Conservation (phyloP, 2,797 vertebrate genomes). For the Bovichtus variegatus region DNA sequence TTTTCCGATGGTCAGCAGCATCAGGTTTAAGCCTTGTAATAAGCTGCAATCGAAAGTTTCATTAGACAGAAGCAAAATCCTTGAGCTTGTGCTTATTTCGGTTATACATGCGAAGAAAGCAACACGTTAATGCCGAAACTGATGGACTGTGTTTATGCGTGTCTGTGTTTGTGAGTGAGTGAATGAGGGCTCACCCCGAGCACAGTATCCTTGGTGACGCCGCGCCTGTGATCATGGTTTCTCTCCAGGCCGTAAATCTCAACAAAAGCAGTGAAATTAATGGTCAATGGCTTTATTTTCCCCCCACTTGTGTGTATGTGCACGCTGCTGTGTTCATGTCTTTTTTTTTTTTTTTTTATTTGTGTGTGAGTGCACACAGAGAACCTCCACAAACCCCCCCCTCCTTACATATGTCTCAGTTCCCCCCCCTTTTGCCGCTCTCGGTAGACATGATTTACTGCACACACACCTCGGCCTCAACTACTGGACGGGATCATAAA, state of each 20-base stretch:
- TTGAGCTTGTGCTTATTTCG: background rate
- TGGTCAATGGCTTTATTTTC: slow-evolving; percentile 58
- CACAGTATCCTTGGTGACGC: slow-evolving; percentile 53
- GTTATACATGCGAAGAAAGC: background rate
- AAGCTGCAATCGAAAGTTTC: background rate
- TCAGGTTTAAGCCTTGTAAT: background rate
- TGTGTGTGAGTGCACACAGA: slow-evolving; percentile 30
- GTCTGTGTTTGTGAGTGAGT: slow-evolving; percentile 6
- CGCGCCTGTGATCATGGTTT: slow-evolving; percentile 60
- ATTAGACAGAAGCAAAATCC: background rate
- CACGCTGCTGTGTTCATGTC: background rate
- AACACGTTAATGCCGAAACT: no score
- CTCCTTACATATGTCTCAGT: slow-evolving; percentile 41
- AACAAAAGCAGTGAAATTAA: slow-evolving; percentile 73
- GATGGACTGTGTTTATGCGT: slow-evolving; percentile 6
- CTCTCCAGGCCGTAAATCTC: slow-evolving; percentile 60
- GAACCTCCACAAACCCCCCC: slow-evolving; percentile 7
- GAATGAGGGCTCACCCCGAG: slow-evolving; percentile 21
- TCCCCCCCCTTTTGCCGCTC: slow-evolving; percentile 43
- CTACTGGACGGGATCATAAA: slow-evolving; percentile 71
- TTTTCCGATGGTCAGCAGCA: background rate
- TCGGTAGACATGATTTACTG: slow-evolving; percentile 67
- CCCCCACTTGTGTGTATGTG: slow-evolving; percentile 2
- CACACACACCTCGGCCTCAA: slow-evolving; percentile 42
- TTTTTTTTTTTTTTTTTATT: no score